Conservation (phyloP, 2,113 vertebrate genomes). For the Erpornis zantholeuca region DNA sequence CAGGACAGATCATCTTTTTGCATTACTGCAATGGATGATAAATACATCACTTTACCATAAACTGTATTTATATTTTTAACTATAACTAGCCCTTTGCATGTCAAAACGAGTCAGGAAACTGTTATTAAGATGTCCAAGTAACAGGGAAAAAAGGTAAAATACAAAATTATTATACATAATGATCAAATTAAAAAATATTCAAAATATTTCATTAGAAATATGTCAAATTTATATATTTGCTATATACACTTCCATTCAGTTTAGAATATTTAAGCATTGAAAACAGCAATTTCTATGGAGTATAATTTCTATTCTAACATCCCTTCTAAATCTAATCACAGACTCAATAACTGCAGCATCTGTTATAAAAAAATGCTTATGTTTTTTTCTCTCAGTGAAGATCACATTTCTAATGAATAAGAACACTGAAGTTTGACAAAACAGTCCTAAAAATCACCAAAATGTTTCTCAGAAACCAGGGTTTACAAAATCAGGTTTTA, state of each 20-base stretch:
- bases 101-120: background rate
- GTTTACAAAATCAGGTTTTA: conserved; percentile 30
- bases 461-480: conserved; percentile 1
- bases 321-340: background rate
- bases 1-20: background rate
- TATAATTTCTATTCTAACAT: background rate
- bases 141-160: background rate
- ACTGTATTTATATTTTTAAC: background rate
- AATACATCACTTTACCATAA: background rate
- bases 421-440: background rate
- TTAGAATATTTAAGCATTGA: background rate
- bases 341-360: background rate
- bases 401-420: background rate
- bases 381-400: background rate
- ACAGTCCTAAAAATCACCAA: conserved; percentile 1
- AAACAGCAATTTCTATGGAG: background rate
- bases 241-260: background rate
- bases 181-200: background rate
- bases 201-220: background rate
- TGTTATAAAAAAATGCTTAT: background rate
- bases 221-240: background rate
- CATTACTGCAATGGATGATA: background rate
- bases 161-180: background rate
- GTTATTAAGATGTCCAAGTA: background rate
- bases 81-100: background rate